Evolutionary conservation across 1,140 invertebrate genomes (phyloP).

Genomic region (Drosophila gunungcola): DNA sequence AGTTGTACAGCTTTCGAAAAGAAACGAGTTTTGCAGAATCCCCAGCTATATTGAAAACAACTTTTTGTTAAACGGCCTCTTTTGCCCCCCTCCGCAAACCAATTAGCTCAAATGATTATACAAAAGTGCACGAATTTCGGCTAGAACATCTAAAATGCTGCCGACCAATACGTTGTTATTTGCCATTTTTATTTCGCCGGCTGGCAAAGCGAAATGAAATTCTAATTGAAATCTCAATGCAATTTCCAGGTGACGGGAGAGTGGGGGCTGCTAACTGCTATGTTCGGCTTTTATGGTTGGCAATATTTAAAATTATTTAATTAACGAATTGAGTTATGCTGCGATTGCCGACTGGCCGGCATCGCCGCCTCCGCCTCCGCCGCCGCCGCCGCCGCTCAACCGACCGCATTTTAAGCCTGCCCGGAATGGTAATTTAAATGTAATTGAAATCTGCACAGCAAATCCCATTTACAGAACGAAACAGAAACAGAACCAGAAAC

Average conservation of each 20-base stretch:
- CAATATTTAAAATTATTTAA: conserved; percentile 84
- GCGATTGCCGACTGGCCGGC: conserved; percentile 22
- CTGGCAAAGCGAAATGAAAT: conserved; percentile 59
- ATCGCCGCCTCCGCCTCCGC: not conserved
- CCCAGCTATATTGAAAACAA: not conserved
- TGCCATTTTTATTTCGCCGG: conserved; percentile 38
- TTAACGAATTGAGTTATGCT: conserved; percentile 80
- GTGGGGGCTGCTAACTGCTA: conserved; percentile 11
- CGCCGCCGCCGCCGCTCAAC: not conserved
- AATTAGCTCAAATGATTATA: conserved; percentile 36
- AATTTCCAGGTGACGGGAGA: conserved; percentile 45
- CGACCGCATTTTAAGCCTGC: conserved; percentile 31
- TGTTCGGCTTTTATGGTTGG: conserved; percentile 63
- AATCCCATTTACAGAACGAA: conserved; percentile 64
- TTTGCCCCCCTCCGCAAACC: not conserved
- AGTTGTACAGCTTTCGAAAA: too few relatives aligned
- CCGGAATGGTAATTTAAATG: conserved; percentile 73
- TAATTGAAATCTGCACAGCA: conserved; percentile 73
- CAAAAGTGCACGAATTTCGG: conserved; percentile 23
- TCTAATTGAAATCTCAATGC: conserved; percentile 78
- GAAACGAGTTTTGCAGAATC: not conserved
- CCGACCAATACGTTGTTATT: conserved; percentile 35
- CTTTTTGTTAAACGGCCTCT: not conserved
- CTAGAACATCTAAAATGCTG: conserved; percentile 25
- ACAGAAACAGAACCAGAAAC: conserved; percentile 26